Evolutionary conservation across 2,888 invertebrate species (phyloP).

Genomic region (Pseudococcus viburni): DNA sequence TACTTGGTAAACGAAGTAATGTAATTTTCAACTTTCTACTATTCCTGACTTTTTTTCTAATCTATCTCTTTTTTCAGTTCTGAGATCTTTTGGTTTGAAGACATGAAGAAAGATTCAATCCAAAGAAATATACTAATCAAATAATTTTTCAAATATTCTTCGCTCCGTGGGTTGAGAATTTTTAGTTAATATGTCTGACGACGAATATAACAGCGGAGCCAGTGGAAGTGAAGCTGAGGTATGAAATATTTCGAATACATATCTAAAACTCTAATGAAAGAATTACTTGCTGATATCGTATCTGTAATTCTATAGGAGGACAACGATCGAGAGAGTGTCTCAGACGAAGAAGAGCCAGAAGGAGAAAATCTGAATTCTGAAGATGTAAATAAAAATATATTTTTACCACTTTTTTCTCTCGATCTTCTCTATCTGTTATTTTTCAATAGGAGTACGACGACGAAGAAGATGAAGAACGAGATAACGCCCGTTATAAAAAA

Average conservation of each 20-base stretch:
- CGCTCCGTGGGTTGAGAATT: not conserved
- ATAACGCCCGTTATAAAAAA: conserved; percentile 85
- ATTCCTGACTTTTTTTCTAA: not conserved
- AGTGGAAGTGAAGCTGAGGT: conserved; percentile 73
- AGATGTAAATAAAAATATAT: conserved; percentile 70
- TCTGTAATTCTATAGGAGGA: conserved; percentile 42
- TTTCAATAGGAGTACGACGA: conserved; percentile 75
- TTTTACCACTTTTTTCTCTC: conserved; percentile 59
- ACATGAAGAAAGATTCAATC: not conserved
- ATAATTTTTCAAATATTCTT: not conserved
- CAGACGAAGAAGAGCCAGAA: conserved; percentile 83
- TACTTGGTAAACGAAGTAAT: not conserved
- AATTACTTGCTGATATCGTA: not conserved
- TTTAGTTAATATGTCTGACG: conserved; percentile 61
- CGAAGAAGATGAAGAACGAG: conserved; percentile 85
- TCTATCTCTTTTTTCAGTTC: not conserved
- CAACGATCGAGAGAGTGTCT: conserved; percentile 76
- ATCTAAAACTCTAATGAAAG: conserved; percentile 66
- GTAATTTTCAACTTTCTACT: not conserved
- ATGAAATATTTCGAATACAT: conserved; percentile 72
- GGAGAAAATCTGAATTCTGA: conserved; percentile 78
- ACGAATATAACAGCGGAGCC: conserved; percentile 69
- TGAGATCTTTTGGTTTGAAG: not conserved
- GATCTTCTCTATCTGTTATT: not conserved
- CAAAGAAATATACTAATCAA: not conserved